Evolutionary conservation across 2,888 invertebrate species (phyloP).

Genomic region (Agriopis aurantiaria): DNA sequence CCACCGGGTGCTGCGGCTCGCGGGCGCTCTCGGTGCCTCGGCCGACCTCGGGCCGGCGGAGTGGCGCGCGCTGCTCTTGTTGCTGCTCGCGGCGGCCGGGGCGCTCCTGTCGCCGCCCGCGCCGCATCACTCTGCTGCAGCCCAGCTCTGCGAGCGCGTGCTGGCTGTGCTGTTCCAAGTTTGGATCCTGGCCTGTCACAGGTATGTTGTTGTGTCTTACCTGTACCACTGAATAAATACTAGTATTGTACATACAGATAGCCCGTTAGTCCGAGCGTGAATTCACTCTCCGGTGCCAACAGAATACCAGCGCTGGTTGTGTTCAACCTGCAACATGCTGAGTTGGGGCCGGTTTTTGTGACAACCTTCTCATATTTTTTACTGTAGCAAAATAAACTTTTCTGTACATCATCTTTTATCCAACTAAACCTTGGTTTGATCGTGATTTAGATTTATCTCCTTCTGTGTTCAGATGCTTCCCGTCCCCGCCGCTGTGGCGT

Average conservation of each 20-base stretch:
- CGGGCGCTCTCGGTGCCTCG: conserved; percentile 89
- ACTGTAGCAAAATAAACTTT: too few relatives aligned
- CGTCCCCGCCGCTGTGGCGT: conserved; percentile 98
- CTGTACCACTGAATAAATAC: not conserved
- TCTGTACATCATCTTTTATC: too few relatives aligned
- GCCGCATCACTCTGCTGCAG: conserved; percentile 97
- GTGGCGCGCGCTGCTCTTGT: conserved; percentile 95
- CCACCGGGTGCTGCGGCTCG: conserved; percentile 94
- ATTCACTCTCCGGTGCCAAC: too few relatives aligned
- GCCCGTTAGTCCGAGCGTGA: too few relatives aligned
- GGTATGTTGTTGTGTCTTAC: conserved; percentile 13
- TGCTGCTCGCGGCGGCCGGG: conserved; percentile 94
- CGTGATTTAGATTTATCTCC: not conserved
- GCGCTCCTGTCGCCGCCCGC: conserved; percentile 96
- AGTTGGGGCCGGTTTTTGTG: too few relatives aligned
- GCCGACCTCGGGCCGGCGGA: conserved; percentile 92
- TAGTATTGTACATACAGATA: too few relatives aligned
- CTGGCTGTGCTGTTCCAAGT: conserved; percentile 96
- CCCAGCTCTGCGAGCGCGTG: conserved; percentile 97
- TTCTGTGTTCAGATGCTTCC: conserved; percentile 89
- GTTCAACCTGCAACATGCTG: too few relatives aligned
- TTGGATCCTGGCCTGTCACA: conserved; percentile 44
- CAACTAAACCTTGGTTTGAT: not conserved
- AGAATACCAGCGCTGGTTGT: too few relatives aligned
- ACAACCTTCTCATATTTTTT: too few relatives aligned